Percentiles rank a stretch among this genome's conserved stretches.
These are phyloP conservation scores for Eleutherodactylus coqui DNA, from an alignment of 2,797 vertebrate species.

Conservation along the genomic window DNA sequence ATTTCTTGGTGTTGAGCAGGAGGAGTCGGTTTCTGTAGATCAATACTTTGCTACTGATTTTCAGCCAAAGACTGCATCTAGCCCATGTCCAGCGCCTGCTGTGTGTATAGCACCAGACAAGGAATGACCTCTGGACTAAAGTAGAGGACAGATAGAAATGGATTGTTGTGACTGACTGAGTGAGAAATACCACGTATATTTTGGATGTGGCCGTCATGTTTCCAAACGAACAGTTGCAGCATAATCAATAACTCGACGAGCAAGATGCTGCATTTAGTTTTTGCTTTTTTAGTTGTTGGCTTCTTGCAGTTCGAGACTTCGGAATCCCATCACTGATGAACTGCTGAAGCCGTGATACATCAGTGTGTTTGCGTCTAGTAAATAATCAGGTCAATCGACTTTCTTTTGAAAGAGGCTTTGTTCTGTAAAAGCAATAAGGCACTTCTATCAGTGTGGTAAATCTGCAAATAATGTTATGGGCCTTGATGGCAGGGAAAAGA, in stretches of 20 bases:
- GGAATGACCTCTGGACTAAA: constrained; percentile 27
- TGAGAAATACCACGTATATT: constrained; percentile 17
- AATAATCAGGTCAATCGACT: constrained; percentile 31
- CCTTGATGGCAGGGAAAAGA: constrained; percentile 34
- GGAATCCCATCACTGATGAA: constrained; percentile 4
- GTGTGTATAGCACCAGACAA: constrained; percentile 19
- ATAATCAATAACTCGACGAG: not conserved
- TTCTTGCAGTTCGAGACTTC: constrained; percentile 17
- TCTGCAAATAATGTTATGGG: constrained; percentile 33
- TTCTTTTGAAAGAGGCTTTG: constrained; percentile 14
- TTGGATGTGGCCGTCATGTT: constrained; percentile 8
- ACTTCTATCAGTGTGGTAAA: constrained; percentile 39
- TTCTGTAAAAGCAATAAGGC: constrained; percentile 53
- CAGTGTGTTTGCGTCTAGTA: constrained; percentile 16
- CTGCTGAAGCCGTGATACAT: constrained; percentile 4
- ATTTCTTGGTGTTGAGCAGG: not conserved
- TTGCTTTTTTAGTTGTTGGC: constrained; percentile 29
- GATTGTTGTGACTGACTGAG: constrained; percentile 25
- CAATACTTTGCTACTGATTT: constrained; percentile 31
- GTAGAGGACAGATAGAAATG: not conserved
- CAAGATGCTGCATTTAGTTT: constrained; percentile 17
- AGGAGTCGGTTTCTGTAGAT: constrained; percentile 4
- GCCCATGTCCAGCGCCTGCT: constrained; percentile 16
- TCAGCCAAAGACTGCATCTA: constrained; percentile 6
- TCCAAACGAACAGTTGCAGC: constrained; percentile 1